Evolutionary conservation across 1,140 invertebrate genomes (phyloP).

Genomic region (Heterodera carotae): DNA sequence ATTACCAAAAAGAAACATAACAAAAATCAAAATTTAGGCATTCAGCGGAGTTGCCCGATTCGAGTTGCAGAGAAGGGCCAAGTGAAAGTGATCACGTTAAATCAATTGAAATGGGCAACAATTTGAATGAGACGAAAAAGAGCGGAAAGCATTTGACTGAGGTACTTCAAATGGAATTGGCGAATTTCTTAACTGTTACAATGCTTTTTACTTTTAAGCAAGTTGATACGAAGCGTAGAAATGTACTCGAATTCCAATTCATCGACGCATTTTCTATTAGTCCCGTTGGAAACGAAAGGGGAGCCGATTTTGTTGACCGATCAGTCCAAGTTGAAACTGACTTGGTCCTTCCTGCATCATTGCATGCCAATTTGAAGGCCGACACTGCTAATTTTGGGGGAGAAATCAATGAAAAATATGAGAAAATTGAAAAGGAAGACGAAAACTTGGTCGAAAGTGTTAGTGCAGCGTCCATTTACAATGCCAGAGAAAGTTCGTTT

Average conservation of each 20-base stretch:
- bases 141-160: background rate
- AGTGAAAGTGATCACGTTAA: background rate
- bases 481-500: slow-evolving; percentile 1
- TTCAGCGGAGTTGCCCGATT: background rate
- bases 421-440: background rate
- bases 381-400: background rate
- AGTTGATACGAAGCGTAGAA: background rate
- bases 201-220: no score
- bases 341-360: background rate
- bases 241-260: slow-evolving; percentile 1
- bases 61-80: background rate
- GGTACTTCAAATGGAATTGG: background rate
- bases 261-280: background rate
- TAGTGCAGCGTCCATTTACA: background rate
- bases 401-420: background rate
- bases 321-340: slow-evolving; percentile 7
- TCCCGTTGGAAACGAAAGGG: background rate
- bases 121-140: background rate
- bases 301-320: background rate
- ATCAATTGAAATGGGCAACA: background rate
- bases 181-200: no score
- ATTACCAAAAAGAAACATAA: no score
- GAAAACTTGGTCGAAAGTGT: slow-evolving; percentile 2
- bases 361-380: background rate
- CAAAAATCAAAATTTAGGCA: background rate